These are phyloP conservation scores for Olivierus martensii DNA, from an alignment of 1,140 invertebrate species.

Conservation along the genomic window DNA sequence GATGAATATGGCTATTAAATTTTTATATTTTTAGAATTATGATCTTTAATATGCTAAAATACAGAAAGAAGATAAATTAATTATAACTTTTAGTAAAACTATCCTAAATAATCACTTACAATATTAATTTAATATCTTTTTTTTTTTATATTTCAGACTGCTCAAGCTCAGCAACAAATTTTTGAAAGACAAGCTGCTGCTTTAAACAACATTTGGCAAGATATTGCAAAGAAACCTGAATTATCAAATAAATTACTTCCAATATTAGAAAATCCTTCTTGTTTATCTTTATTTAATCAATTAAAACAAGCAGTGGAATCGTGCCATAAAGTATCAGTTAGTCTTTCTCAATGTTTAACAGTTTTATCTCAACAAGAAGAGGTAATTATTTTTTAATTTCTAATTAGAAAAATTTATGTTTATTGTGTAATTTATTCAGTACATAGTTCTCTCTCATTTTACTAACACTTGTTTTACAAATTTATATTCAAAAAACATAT, in stretches of 20 bases:
- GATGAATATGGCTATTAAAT: too few species aligned
- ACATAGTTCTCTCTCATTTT: too few species aligned
- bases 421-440: too few species aligned
- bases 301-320: constrained; percentile 1
- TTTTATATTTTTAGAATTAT: too few species aligned
- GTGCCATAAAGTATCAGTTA: constrained; percentile 9
- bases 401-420: neutral
- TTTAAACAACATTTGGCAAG: neutral
- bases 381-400: constrained; percentile 22
- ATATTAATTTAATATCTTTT: too few species aligned
- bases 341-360: constrained; percentile 33
- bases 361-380: constrained; percentile 40
- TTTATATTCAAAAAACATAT: too few species aligned
- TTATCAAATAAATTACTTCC: neutral
- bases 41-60: too few species aligned
- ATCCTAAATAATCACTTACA: too few species aligned
- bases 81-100: too few species aligned
- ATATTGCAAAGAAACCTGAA: neutral
- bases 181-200: constrained; percentile 39
- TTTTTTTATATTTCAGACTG: constrained; percentile 34
- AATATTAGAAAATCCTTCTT: neutral
- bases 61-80: too few species aligned
- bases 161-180: constrained; percentile 43
- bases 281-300: neutral
- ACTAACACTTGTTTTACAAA: too few species aligned